phyloP scores from a whole-genome alignment of 2,797 vertebrate species.

The Coracias cyanogaster region DNA sequence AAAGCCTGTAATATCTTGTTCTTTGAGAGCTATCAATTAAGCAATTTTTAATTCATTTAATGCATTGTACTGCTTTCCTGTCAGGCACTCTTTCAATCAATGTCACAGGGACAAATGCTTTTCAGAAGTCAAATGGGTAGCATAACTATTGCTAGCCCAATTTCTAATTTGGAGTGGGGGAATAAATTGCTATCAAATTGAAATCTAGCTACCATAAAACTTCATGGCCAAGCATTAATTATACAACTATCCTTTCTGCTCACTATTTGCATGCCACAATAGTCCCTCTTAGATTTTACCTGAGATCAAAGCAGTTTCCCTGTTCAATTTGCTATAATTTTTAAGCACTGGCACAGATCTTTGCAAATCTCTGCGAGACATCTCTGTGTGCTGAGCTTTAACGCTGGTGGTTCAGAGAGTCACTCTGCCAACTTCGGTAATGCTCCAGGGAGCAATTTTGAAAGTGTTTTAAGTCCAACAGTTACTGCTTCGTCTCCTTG shows the following conservation, averaged over 20 bases:
- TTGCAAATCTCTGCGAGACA: neutral
- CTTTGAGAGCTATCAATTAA: neutral
- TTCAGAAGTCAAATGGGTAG: neutral
- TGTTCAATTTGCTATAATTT: neutral
- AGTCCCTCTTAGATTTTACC: neutral
- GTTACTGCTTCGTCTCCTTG: neutral
- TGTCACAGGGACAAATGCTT: neutral
- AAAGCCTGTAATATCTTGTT: neutral
- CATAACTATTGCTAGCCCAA: neutral
- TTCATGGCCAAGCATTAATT: neutral
- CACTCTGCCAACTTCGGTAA: neutral
- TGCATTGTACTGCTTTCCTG: neutral
- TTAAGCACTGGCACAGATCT: neutral
- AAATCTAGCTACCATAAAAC: neutral
- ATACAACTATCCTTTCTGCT: neutral
- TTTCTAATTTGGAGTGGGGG: neutral
- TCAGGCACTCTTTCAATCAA: neutral
- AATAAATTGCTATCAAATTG: neutral
- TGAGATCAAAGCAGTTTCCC: neutral
- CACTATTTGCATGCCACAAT: neutral
- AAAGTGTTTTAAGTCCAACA: neutral
- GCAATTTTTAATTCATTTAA: neutral
- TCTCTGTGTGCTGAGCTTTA: neutral
- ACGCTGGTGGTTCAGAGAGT: fast-evolving
- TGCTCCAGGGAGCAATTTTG: neutral